These are phyloP conservation scores for Agraylea sexmaculata DNA, from an alignment of 1,140 invertebrate genomes.

Conservation along the genomic window DNA sequence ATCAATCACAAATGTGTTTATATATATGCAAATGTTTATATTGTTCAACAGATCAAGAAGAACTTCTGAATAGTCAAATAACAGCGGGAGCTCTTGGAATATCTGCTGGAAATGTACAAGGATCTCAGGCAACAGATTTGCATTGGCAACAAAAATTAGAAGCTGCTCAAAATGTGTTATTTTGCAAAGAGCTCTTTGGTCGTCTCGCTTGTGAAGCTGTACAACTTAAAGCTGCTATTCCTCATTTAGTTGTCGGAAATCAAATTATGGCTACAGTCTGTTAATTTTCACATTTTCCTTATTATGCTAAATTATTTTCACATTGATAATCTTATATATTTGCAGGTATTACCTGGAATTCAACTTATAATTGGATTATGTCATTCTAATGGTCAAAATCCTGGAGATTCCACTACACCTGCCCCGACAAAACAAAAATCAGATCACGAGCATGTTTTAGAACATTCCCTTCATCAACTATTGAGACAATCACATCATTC, in stretches of 20 bases:
- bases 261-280: conserved; percentile 93
- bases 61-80: conserved; percentile 66
- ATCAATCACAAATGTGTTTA: too few relatives aligned
- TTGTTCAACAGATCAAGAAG: conserved; percentile 59
- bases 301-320: too few relatives aligned
- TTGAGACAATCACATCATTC: conserved; percentile 83
- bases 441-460: conserved; percentile 90
- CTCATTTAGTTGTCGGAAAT: conserved; percentile 93
- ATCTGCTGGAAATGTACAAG: conserved; percentile 47
- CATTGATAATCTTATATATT: conserved; percentile 21
- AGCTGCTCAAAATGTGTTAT: conserved; percentile 92
- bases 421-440: conserved; percentile 43
- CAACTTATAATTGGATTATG: conserved; percentile 71
- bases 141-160: conserved; percentile 94
- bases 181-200: conserved; percentile 94
- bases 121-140: conserved; percentile 57
- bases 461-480: conserved; percentile 91
- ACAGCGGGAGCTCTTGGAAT: conserved; percentile 53
- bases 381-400: conserved; percentile 57
- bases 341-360: conserved; percentile 80
- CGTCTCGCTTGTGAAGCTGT: conserved; percentile 91
- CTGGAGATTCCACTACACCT: conserved; percentile 40
- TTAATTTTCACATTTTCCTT: conserved; percentile 31
- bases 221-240: conserved; percentile 81
- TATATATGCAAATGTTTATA: conserved; percentile 5